These are phyloP conservation scores for Drosophila austrosaltans DNA, from an alignment of 2,888 invertebrate genomes.

Conservation along the genomic window DNA sequence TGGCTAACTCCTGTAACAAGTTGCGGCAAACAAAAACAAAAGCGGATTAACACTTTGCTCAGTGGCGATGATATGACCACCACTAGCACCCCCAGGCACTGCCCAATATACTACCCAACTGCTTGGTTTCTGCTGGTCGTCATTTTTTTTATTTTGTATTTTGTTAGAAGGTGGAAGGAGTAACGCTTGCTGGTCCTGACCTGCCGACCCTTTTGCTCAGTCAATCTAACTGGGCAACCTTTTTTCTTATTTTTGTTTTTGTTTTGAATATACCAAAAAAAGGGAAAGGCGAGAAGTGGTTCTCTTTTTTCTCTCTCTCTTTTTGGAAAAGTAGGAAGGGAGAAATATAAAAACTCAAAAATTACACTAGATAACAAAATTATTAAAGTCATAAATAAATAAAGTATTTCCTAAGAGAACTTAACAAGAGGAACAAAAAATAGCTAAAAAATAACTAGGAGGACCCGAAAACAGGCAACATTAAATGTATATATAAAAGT, in stretches of 20 bases:
- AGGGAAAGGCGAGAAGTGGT: slow-evolving; percentile 5
- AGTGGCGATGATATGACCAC: slow-evolving; percentile 62
- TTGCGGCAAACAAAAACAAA: slow-evolving; percentile 62
- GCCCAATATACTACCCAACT: slow-evolving; percentile 16
- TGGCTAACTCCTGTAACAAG: slow-evolving; percentile 45
- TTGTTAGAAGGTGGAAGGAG: neutral
- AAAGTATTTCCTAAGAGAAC: neutral
- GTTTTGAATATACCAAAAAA: slow-evolving; percentile 3
- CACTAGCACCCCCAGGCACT: slow-evolving; percentile 11
- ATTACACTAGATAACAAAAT: slow-evolving; percentile 53
- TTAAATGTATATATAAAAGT: too few relatives aligned
- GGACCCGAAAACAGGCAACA: too few relatives aligned
- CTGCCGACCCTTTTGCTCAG: slow-evolving; percentile 66
- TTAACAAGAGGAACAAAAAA: neutral
- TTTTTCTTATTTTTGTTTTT: slow-evolving; percentile 35
- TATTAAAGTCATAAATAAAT: too few relatives aligned
- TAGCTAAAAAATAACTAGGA: neutral
- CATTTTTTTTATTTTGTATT: slow-evolving; percentile 2
- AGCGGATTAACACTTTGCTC: slow-evolving; percentile 72
- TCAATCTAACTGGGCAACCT: slow-evolving; percentile 67
- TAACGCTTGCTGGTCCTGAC: slow-evolving; percentile 27
- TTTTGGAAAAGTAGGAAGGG: neutral
- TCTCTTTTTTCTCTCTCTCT: neutral
- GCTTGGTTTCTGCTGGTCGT: slow-evolving; percentile 10
- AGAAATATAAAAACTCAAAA: slow-evolving; percentile 42